Conservation (phyloP, 1,140 invertebrate species). For the Epicauta chinensis region DNA sequence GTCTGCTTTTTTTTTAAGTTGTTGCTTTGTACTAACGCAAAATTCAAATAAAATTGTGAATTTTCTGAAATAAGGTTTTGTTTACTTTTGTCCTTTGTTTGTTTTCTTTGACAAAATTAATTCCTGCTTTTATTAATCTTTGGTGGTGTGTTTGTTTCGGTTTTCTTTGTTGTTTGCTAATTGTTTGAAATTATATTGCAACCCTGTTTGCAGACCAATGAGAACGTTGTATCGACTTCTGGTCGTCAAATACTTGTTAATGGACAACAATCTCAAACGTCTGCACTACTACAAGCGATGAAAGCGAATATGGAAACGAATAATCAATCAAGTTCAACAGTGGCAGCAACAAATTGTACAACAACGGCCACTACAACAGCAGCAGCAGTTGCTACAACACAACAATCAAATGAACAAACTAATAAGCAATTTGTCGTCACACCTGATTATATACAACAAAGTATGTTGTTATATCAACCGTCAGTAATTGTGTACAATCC, state of each 20-base stretch:
- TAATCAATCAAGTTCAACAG: slow-evolving; percentile 3
- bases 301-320: slow-evolving; percentile 33
- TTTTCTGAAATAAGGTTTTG: no score
- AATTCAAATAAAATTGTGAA: no score
- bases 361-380: slow-evolving; percentile 28
- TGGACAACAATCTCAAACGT: slow-evolving; percentile 37
- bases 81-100: not conserved
- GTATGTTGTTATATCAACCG: slow-evolving; percentile 52
- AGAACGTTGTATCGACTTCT: slow-evolving; percentile 7
- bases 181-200: not conserved
- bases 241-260: slow-evolving; percentile 38
- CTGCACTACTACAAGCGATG: slow-evolving; percentile 37
- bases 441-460: slow-evolving; percentile 83
- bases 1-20: not conserved
- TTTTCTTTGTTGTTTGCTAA: not conserved
- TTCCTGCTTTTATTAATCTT: slow-evolving; percentile 1
- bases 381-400: slow-evolving; percentile 20
- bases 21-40: not conserved
- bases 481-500: slow-evolving; percentile 43
- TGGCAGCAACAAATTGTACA: slow-evolving; percentile 6
- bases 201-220: slow-evolving; percentile 19
- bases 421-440: slow-evolving; percentile 76
- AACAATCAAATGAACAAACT: slow-evolving; percentile 39
- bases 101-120: not conserved
- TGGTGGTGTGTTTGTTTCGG: slow-evolving; percentile 4